Evolutionary conservation across 1,140 invertebrate genomes (phyloP).

Genomic region (Luehdorfia chinensis): DNA sequence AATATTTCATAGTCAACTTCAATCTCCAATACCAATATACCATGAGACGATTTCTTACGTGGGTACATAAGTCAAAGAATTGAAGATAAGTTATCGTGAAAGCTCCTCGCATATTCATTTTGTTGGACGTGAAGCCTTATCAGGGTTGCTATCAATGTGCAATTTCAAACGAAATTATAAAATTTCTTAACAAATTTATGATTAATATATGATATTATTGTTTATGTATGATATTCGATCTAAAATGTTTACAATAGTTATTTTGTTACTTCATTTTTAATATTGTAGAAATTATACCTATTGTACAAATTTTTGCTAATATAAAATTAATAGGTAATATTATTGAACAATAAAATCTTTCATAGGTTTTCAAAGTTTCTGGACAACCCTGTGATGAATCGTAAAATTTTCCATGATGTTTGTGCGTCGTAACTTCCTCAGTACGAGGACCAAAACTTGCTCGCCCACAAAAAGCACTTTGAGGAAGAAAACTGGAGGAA

Average conservation of each 20-base stretch:
- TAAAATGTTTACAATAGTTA: no score
- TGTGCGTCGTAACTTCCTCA: slow-evolving; percentile 35
- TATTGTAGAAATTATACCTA: no score
- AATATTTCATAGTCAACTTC: slow-evolving; percentile 70
- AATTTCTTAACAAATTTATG: no score
- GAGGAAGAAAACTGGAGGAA: slow-evolving; percentile 28
- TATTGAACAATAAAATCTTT: no score
- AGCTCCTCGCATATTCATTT: slow-evolving; percentile 54
- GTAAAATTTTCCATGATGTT: slow-evolving; percentile 43
- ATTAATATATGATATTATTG: no score
- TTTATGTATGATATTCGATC: not conserved
- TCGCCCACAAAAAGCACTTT: slow-evolving; percentile 47
- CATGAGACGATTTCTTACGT: slow-evolving; percentile 60
- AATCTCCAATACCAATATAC: slow-evolving; percentile 73
- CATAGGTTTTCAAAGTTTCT: no score
- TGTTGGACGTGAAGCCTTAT: slow-evolving; percentile 34
- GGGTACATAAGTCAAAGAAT: slow-evolving; percentile 62
- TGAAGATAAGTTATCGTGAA: slow-evolving; percentile 53
- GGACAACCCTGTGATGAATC: slow-evolving; percentile 35
- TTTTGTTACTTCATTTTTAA: no score
- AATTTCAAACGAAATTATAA: no score
- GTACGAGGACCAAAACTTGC: slow-evolving; percentile 37
- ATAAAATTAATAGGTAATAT: no score
- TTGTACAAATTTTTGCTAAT: no score
- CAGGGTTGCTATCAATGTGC: not conserved